These are phyloP conservation scores for Drosophila takahashii DNA, from an alignment of 1,140 invertebrate species.

Conservation along the genomic window DNA sequence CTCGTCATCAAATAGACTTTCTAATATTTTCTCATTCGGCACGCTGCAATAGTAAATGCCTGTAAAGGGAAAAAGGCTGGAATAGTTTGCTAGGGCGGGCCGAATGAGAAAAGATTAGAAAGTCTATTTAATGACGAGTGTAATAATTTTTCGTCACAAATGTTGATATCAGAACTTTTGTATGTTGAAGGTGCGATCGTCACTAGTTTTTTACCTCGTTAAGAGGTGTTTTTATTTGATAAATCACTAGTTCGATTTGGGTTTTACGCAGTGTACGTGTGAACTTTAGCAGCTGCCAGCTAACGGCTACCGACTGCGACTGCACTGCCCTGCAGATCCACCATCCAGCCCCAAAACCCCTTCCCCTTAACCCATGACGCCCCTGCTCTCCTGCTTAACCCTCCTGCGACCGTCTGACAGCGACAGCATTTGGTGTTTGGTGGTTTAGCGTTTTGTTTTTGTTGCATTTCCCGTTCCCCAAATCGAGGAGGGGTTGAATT, in stretches of 20 bases:
- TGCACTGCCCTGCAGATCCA: slow-evolving; percentile 11
- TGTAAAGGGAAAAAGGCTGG: too few relatives aligned
- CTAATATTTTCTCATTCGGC: too few relatives aligned
- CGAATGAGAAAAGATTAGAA: too few relatives aligned
- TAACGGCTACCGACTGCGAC: slow-evolving; percentile 13
- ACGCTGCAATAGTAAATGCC: too few relatives aligned
- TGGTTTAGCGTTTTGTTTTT: slow-evolving; percentile 73
- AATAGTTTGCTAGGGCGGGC: too few relatives aligned
- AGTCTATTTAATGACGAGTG: too few relatives aligned
- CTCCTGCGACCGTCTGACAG: slow-evolving; percentile 53
- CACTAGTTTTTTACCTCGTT: too few relatives aligned
- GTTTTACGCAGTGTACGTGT: slow-evolving; percentile 36
- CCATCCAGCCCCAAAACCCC: slow-evolving; percentile 13
- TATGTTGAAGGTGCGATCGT: too few relatives aligned
- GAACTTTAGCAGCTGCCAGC: slow-evolving; percentile 69
- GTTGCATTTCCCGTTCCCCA: slow-evolving; percentile 27
- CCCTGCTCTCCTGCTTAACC: neutral
- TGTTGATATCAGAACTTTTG: too few relatives aligned
- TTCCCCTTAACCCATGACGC: slow-evolving; percentile 1
- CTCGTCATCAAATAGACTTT: too few relatives aligned
- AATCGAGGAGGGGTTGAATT: neutral
- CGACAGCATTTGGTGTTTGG: slow-evolving; percentile 76
- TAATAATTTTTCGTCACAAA: too few relatives aligned
- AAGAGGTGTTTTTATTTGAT: too few relatives aligned
- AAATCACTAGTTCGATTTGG: neutral